These are phyloP conservation scores for Clanis bilineata DNA, from an alignment of 2,888 invertebrate genomes.

Conservation along the genomic window DNA sequence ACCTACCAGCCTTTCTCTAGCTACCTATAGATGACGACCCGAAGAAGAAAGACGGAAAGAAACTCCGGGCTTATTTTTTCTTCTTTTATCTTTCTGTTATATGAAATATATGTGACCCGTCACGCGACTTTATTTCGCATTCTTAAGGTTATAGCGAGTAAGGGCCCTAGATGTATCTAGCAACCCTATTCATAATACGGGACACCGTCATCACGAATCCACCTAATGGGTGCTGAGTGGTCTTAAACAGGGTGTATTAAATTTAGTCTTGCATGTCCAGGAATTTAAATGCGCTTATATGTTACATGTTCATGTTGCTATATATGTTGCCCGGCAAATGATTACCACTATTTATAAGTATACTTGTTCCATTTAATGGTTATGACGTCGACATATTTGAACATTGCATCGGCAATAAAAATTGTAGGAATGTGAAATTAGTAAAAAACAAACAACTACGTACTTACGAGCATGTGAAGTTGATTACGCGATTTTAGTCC, in stretches of 20 bases:
- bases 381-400: not conserved
- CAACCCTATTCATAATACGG: constrained; percentile 9
- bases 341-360: constrained; percentile 2
- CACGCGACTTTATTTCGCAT: too few relatives aligned
- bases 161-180: not conserved
- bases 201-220: constrained; percentile 3
- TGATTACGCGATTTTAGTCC: not conserved
- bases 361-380: not conserved
- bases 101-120: too few relatives aligned
- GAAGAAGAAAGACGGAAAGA: too few relatives aligned
- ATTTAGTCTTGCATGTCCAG: constrained; percentile 16
- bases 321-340: not conserved
- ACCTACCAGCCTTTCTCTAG: too few relatives aligned
- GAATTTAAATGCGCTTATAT: constrained; percentile 16
- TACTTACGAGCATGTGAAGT: not conserved
- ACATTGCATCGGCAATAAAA: constrained; percentile 1
- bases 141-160: too few relatives aligned
- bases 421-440: not conserved
- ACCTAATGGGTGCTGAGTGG: constrained; percentile 12
- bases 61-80: too few relatives aligned
- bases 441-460: not conserved
- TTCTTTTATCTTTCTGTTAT: too few relatives aligned
- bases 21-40: too few relatives aligned
- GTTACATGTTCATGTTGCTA: too few relatives aligned
- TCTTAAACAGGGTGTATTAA: constrained; percentile 19